These are phyloP conservation scores for Antheraea assamensis DNA, from an alignment of 2,888 invertebrate genomes.

Conservation along the genomic window DNA sequence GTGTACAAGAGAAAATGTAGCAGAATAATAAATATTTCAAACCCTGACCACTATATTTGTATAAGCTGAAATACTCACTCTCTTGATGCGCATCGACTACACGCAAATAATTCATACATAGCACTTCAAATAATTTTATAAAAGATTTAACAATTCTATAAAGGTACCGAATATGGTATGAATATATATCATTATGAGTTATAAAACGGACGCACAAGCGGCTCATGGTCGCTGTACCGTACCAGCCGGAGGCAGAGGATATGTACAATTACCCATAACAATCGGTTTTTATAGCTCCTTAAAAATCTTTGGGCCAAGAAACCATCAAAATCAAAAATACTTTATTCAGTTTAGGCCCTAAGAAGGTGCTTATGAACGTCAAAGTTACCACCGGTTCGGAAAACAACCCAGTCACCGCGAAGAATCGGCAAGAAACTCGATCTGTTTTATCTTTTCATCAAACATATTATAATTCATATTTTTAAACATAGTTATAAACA, in stretches of 20 bases:
- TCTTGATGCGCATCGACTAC: not conserved
- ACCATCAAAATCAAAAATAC: too few species aligned
- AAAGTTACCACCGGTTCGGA: too few species aligned
- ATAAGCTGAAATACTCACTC: not conserved
- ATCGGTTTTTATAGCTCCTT: conserved; percentile 2
- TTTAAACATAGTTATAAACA: too few species aligned
- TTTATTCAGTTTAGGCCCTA: too few species aligned
- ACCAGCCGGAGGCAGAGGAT: conserved; percentile 16
- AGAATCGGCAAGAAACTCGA: too few species aligned
- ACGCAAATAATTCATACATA: not conserved
- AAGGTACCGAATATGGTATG: not conserved
- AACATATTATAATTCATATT: too few species aligned
- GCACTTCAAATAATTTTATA: not conserved
- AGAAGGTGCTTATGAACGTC: too few species aligned
- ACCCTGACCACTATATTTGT: too few species aligned
- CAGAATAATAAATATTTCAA: too few species aligned
- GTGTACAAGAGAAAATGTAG: too few species aligned
- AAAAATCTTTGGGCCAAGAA: conserved; percentile 5
- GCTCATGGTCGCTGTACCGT: conserved; percentile 9
- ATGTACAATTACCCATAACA: conserved; percentile 13
- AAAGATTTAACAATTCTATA: not conserved
- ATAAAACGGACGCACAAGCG: not conserved
- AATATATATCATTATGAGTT: not conserved
- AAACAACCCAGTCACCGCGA: too few species aligned
- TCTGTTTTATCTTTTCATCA: too few species aligned